These are phyloP conservation scores for Drosophila suboccidentalis DNA, from an alignment of 2,888 invertebrate genomes.

Conservation along the genomic window DNA sequence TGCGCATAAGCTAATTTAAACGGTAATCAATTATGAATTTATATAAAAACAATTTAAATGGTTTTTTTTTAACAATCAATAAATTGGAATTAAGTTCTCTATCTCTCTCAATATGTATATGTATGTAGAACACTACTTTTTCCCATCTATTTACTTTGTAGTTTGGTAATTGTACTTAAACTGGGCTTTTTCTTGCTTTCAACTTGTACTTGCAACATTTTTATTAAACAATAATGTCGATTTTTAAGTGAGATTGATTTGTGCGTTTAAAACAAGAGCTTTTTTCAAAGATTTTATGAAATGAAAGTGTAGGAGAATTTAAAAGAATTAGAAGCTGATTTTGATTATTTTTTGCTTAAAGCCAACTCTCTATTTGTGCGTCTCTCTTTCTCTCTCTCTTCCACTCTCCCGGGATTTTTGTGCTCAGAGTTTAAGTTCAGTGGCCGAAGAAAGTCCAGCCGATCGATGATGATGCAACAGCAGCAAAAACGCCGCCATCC, in stretches of 20 bases:
- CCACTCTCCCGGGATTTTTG: conserved; percentile 12
- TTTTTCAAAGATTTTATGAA: conserved; percentile 36
- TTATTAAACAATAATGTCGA: conserved; percentile 7
- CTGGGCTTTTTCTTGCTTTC: conserved; percentile 55
- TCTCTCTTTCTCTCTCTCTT: conserved; percentile 40
- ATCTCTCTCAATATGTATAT: conserved; percentile 36
- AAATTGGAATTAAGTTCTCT: conserved; percentile 41
- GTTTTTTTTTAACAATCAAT: conserved; percentile 36
- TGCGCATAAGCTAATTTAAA: conserved; percentile 38
- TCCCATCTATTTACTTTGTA: conserved; percentile 50
- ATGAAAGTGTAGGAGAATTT: neutral
- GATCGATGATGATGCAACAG: conserved; percentile 44
- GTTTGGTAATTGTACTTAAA: conserved; percentile 51
- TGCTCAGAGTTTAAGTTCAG: conserved; percentile 30
- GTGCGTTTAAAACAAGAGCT: conserved; percentile 46
- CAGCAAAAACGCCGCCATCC: conserved; percentile 51
- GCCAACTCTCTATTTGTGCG: conserved; percentile 50
- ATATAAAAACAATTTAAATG: conserved; percentile 17
- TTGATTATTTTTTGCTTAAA: conserved; percentile 26
- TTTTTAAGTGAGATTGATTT: conserved; percentile 3
- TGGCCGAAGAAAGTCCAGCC: conserved; percentile 50
- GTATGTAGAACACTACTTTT: conserved; percentile 42
- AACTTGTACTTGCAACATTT: conserved; percentile 52
- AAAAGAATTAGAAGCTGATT: conserved; percentile 9
- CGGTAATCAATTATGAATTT: conserved; percentile 20